phyloP scores from a whole-genome alignment of 2,888 invertebrate species.

The Polymixis flavicincta region DNA sequence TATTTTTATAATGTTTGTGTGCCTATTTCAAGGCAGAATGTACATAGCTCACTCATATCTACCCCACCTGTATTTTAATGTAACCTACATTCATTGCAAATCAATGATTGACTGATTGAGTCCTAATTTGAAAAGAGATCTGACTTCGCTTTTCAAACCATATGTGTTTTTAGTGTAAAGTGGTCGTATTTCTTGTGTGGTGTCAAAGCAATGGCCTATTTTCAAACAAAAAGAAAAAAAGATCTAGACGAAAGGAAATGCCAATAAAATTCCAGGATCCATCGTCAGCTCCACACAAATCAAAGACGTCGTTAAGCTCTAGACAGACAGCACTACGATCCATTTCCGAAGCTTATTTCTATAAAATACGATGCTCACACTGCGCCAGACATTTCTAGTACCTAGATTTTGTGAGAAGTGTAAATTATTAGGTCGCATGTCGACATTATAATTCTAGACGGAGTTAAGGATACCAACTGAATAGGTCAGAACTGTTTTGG shows the following conservation, averaged over 20 bases:
- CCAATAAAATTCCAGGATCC: conserved; percentile 24
- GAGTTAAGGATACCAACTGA: too few species aligned
- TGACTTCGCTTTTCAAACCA: not conserved
- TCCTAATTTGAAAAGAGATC: not conserved
- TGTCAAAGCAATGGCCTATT: not conserved
- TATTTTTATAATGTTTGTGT: too few species aligned
- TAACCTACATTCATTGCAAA: too few species aligned
- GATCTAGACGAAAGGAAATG: conserved; percentile 1
- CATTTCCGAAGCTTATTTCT: conserved; percentile 39
- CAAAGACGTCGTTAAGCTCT: conserved; percentile 24
- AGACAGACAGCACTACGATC: conserved; percentile 12
- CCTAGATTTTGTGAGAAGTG: conserved; percentile 2
- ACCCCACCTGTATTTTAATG: too few species aligned
- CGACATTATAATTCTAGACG: not conserved
- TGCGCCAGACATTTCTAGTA: conserved; percentile 34
- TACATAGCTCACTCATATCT: too few species aligned
- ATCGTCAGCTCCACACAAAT: conserved; percentile 40
- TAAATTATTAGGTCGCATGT: conserved; percentile 28
- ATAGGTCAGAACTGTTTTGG: not conserved
- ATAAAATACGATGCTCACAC: conserved; percentile 34
- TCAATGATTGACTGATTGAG: too few species aligned
- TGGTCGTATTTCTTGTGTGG: not conserved
- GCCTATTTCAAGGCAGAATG: too few species aligned
- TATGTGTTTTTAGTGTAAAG: not conserved
- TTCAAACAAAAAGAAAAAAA: conserved; percentile 12